A percentile compares a stretch with the other conserved stretches of the same genome.
Conservation (phyloP, 1,140 invertebrate species). For the Maconellicoccus hirsutus region DNA sequence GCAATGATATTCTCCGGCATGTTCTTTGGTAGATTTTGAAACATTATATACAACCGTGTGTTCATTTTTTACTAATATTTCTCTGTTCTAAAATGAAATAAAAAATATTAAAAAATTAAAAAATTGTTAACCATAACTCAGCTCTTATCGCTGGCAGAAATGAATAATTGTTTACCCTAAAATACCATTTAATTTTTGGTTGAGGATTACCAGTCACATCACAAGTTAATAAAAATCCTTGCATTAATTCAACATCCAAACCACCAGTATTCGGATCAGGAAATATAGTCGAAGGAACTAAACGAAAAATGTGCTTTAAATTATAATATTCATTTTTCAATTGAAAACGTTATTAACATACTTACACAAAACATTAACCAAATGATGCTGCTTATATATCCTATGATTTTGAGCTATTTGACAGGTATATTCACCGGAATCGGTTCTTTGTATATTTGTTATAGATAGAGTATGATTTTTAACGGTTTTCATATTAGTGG, state of each 20-base stretch:
- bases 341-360: too few relatives aligned
- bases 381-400: slow-evolving; percentile 51
- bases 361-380: slow-evolving; percentile 65
- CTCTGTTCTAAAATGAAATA: not conserved
- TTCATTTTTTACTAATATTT: not conserved
- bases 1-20: not conserved
- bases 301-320: too few relatives aligned
- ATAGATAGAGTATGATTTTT: slow-evolving; percentile 59
- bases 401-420: slow-evolving; percentile 46
- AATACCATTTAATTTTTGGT: slow-evolving; percentile 54
- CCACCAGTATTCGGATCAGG: slow-evolving; percentile 50
- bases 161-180: slow-evolving; percentile 42
- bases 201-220: slow-evolving; percentile 50
- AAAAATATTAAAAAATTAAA: too few relatives aligned
- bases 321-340: too few relatives aligned
- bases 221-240: slow-evolving; percentile 56
- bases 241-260: slow-evolving; percentile 54
- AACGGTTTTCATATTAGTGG: slow-evolving; percentile 47
- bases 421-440: slow-evolving; percentile 62
- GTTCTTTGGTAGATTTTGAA: not conserved
- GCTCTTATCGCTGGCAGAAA: too few relatives aligned
- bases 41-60: not conserved
- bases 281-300: slow-evolving; percentile 51
- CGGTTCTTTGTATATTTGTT: slow-evolving; percentile 42
- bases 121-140: too few relatives aligned